Base-by-base conservation (phyloP, 1,140 invertebrate species). In the Zaprionus davidi region DNA sequence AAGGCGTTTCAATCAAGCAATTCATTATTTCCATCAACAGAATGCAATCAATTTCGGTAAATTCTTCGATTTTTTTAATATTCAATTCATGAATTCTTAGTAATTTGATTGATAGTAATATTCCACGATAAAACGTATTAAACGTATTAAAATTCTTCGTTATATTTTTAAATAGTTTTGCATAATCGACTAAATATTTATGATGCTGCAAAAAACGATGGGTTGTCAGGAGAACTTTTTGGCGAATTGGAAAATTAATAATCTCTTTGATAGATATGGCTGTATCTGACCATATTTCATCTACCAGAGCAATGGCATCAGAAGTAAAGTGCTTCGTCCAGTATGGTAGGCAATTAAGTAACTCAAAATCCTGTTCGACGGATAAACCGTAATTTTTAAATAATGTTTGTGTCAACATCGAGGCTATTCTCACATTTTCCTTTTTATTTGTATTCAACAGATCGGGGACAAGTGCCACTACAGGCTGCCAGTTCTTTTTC, bases 401-500 rank as follows among this genome's bases (percentile, higher is more conserved):
- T 13, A 24, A 11, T 7, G 44, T 2, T 3, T 22, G 24, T 3
- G 26, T 56, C 20, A 71, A 44, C 22, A 56, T 64, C 1, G 15
- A 34, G 11, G 68, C 49, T n/a, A 71, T 56, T n/a, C 55, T 34
- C 6, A 44, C 0, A 31, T 71, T 63, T 56, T n/a, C 51, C 28
- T 2, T 34, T 1, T 31, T 24, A 13, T 55, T 31, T 11, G 59
- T 41, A 15, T 71, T 64, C 0, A 64, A 11, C 15, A 71, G 28
- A 9, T 28, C 69, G 17, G 17, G 31, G 6, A 24, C 17, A 26
- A 49, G 64, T 5, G 15, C 17, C 6, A 57, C 11, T n/a, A 71
- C 12, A 11, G 20, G 51, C 13, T 49, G 24, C 44, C 28, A 7
- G 17, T 22, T 22, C 1, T 41, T 1, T 11, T 49, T 17, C 2